Conservation (phyloP, 2,113 vertebrate species). For the Sminthopsis crassicaudata region DNA sequence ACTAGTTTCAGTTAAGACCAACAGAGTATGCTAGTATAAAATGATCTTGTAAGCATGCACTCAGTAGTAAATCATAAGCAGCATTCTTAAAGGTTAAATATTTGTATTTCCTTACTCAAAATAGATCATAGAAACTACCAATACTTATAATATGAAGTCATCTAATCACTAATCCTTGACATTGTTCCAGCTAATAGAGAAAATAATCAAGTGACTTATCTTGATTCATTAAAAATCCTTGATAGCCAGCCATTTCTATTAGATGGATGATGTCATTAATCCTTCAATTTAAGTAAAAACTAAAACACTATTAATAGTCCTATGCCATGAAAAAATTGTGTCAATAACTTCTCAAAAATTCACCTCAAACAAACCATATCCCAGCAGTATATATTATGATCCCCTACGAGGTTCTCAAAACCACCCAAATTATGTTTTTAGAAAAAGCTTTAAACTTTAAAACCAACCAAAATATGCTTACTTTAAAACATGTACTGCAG, state of each 20-base stretch:
- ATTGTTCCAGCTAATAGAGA: not conserved
- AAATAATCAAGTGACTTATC: not conserved
- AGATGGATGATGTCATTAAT: not conserved
- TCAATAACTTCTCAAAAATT: constrained; percentile 57
- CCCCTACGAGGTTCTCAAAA: not conserved
- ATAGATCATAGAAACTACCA: constrained; percentile 38
- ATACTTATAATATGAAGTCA: constrained; percentile 22
- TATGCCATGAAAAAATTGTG: constrained; percentile 71
- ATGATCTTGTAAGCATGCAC: constrained; percentile 36
- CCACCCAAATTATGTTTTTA: constrained; percentile 20
- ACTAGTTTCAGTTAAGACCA: constrained; percentile 35
- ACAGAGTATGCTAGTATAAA: constrained; percentile 10
- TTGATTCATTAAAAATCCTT: constrained; percentile 37
- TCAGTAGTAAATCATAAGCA: constrained; percentile 28
- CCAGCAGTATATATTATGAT: constrained; percentile 54
- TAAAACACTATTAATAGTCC: not conserved
- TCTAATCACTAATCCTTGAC: not conserved
- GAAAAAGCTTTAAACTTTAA: constrained; percentile 67
- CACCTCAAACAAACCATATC: constrained; percentile 45
- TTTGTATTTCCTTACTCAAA: constrained; percentile 40
- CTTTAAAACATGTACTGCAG: constrained; percentile 58
- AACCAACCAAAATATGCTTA: constrained; percentile 40
- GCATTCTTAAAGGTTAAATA: constrained; percentile 44
- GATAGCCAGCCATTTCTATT: constrained; percentile 17
- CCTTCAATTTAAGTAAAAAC: constrained; percentile 3